phyloP scores from a whole-genome alignment of 2,113 vertebrate genomes.

The Hucho hucho region DNA sequence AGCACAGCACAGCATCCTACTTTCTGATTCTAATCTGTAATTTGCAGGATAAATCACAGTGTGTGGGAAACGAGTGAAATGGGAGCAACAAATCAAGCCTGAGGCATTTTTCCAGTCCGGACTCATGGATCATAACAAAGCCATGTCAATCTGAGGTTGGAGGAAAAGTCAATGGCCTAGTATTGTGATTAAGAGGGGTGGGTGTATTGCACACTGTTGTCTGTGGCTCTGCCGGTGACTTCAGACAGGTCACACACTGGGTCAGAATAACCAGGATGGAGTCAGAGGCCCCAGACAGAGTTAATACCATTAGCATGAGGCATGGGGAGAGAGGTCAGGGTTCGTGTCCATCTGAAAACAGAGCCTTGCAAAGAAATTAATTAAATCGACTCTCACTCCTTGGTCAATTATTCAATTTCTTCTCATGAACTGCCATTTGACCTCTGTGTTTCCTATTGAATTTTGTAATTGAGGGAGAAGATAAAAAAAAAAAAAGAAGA shows the following conservation, averaged over 20 bases:
- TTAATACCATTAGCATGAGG: conserved; percentile 62
- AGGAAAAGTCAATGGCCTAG: conserved; percentile 29
- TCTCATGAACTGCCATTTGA: conserved; percentile 54
- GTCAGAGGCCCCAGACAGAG: conserved; percentile 39
- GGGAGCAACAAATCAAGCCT: conserved; percentile 39
- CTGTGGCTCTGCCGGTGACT: conserved; percentile 19
- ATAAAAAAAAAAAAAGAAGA: conserved; percentile 24
- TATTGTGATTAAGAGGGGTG: conserved; percentile 40
- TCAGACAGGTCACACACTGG: conserved; percentile 51
- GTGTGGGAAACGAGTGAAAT: conserved; percentile 48
- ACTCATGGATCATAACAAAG: conserved; percentile 37
- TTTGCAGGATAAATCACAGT: conserved; percentile 45
- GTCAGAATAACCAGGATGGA: conserved; percentile 49
- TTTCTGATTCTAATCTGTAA: conserved; percentile 51
- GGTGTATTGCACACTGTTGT: background rate
- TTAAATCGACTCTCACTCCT: conserved; percentile 58
- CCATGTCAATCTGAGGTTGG: conserved; percentile 26
- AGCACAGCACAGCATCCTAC: conserved; percentile 43
- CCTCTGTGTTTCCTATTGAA: conserved; percentile 51
- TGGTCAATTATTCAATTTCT: conserved; percentile 68
- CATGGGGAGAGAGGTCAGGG: conserved; percentile 43
- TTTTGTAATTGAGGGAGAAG: conserved; percentile 39
- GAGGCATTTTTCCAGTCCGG: conserved; percentile 7
- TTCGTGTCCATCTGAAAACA: conserved; percentile 49
- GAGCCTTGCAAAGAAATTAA: conserved; percentile 32